Base-by-base conservation (phyloP, 2,113 vertebrate species). In the Pachyramphus minor region DNA sequence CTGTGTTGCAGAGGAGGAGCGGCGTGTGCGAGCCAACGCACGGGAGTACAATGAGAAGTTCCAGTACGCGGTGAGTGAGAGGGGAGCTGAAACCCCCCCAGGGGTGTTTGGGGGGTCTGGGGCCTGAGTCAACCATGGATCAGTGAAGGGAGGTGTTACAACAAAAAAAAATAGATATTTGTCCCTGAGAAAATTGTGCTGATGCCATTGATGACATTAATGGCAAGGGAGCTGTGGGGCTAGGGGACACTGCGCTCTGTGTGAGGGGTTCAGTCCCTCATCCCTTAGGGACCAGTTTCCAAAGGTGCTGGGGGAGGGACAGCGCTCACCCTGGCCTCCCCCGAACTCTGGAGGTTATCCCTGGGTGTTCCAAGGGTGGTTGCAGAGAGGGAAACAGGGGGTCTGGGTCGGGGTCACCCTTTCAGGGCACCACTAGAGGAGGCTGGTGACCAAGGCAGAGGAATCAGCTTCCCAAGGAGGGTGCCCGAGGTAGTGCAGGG, bases 41-140 rank as follows among this genome's bases (percentile, higher is more conserved):
- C 97, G 99, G 90, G 98, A 99, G 47, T 99, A 99, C 98, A 99
- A 99, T 11, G 99, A 99, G 96, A 99, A 98, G 97, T 99, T 99
- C 97, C 99, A 99, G 97, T 99, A 99, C 37, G 99, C 99, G 87
- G 99, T 99, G 94, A 98, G 99, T 87, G 87, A 37, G 44, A 33
- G 12, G 58, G 11, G 28, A 21, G 6, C 56, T 6, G 15, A 18
- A 35, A 12, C 22, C 18, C 41, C 52, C 18, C 25, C 0, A 0
- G 31, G 58, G 64, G 10, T 63, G 21, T 31, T 25, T 30, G 27
- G 25, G 47, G 52, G 74, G 9, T 27, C 77, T n/a, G 55, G 55
- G 22, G 4, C 37, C 45, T 22, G 42, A 16, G 8, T 53, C 53
- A 33, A 67, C 30, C 56, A 10, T 4, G 1, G 4, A 6, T 64